phyloP scores from a whole-genome alignment of 2,113 vertebrate species.

The Nycticorax nycticorax region DNA sequence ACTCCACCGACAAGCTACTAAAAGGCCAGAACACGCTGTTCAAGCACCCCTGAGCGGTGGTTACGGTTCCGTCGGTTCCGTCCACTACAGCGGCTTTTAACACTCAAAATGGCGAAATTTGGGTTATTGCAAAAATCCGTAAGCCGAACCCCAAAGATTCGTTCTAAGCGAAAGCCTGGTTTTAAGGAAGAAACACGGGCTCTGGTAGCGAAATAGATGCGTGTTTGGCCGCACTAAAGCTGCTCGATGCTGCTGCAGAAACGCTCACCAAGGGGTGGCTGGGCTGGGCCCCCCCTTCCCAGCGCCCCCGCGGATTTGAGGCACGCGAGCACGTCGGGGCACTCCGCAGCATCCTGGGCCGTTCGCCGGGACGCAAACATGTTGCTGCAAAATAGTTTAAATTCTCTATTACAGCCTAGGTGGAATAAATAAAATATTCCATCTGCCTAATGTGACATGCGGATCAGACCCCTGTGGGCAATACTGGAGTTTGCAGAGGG shows the following conservation, averaged over 20 bases:
- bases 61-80: neutral
- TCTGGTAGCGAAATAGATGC: neutral
- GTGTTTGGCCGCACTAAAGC: neutral
- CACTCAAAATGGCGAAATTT: neutral
- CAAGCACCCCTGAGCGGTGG: neutral
- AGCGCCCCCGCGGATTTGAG: neutral
- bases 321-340: neutral
- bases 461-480: conserved; percentile 65
- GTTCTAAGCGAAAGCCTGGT: neutral
- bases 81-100: neutral
- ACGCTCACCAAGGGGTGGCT: neutral
- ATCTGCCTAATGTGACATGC: conserved; percentile 65
- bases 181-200: neutral
- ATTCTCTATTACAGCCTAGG: conserved; percentile 34
- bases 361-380: neutral
- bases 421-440: conserved; percentile 70
- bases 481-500: conserved; percentile 34
- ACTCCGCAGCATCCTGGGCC: neutral
- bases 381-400: conserved; percentile 49
- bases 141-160: neutral
- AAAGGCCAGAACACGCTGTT: neutral
- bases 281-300: neutral
- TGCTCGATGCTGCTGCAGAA: neutral
- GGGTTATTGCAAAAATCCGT: neutral
- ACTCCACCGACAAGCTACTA: conserved; percentile 18